phyloP scores from a whole-genome alignment of 2,888 invertebrate species.

The Lampropteryx suffumata region DNA sequence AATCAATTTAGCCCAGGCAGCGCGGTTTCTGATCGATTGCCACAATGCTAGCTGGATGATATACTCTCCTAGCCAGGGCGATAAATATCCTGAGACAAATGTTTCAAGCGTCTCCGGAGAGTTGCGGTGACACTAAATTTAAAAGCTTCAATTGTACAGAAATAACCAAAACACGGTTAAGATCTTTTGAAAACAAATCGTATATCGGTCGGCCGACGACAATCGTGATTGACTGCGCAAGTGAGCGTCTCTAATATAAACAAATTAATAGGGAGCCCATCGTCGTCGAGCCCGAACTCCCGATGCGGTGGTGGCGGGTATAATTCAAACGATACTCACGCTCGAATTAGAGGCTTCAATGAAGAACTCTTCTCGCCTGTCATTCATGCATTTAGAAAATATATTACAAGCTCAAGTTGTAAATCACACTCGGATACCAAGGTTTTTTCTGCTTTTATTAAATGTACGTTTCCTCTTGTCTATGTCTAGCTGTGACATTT shows the following conservation, averaged over 20 bases:
- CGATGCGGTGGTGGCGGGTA: conserved; percentile 47
- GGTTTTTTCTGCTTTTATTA: conserved; percentile 56
- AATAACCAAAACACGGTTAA: conserved; percentile 82
- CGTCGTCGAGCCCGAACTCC: conserved; percentile 45
- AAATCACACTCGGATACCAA: conserved; percentile 57
- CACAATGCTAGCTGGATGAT: conserved; percentile 79
- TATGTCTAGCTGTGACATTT: conserved; percentile 58
- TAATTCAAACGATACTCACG: conserved; percentile 52
- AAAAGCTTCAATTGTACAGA: conserved; percentile 82
- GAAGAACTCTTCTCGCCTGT: conserved; percentile 50
- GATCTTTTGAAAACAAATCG: conserved; percentile 82
- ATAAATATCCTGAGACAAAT: conserved; percentile 82
- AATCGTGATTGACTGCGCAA: conserved; percentile 81
- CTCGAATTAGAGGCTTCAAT: conserved; percentile 44
- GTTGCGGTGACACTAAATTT: conserved; percentile 82
- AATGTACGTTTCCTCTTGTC: conserved; percentile 69
- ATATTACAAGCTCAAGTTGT: conserved; percentile 56
- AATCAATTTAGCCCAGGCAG: conserved; percentile 75
- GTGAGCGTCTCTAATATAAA: conserved; percentile 81
- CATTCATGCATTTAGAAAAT: conserved; percentile 64
- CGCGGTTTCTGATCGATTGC: conserved; percentile 79
- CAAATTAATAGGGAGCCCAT: conserved; percentile 78
- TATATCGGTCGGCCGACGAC: conserved; percentile 79
- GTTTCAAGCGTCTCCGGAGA: conserved; percentile 77
- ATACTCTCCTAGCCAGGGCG: conserved; percentile 73